Evolutionary conservation across 2,888 invertebrate genomes (phyloP), one percentile per base, ranked within the genome.

Genomic region (Tetragonula carbonaria): DNA sequence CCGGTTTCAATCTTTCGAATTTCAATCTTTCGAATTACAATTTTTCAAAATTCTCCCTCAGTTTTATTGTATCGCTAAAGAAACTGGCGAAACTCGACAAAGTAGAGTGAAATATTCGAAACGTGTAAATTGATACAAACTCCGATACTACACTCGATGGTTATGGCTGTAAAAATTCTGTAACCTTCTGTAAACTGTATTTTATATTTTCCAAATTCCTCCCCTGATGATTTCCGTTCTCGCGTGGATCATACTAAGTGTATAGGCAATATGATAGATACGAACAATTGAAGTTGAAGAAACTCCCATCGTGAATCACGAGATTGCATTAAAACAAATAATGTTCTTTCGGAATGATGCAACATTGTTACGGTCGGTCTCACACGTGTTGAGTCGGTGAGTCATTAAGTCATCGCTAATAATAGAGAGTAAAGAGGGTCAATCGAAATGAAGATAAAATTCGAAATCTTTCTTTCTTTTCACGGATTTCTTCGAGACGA

Each of bases 361-460:
- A 70, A 80, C 23, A 3, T 11, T 51, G 78, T 70, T 65, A 45
- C 11, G 70, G 71, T 66, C 51, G n/a, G 71, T 51, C 23, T 51
- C 33, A 14, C 28, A 57, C 21, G 6, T 51, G 50, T 45, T 57
- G 65, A 65, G 13, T 66, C 33, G 59, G 21, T 33, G 65, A 65
- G 65, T 68, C 79, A 38, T 75, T 79, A 62, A 72, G 62, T 81
- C 72, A 81, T 28, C 51, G 21, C 59, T 50, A 79, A 72, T 66
- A 79, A 59, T 59, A 78, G 66, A 8, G n/a, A 71, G 55, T 38
- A 71, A 71, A n/a, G 50, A 8, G 59, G 67, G 67, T 21, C 50
- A 8, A n/a, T 38, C 28, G 4, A 73, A 81, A 70, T 11, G 6
- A 13, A 18, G 14, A 45, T 8, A 6, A 16, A 21, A 51, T 14